Evolutionary conservation across 2,888 invertebrate species (phyloP).

Genomic region (Pyrgus malvae): DNA sequence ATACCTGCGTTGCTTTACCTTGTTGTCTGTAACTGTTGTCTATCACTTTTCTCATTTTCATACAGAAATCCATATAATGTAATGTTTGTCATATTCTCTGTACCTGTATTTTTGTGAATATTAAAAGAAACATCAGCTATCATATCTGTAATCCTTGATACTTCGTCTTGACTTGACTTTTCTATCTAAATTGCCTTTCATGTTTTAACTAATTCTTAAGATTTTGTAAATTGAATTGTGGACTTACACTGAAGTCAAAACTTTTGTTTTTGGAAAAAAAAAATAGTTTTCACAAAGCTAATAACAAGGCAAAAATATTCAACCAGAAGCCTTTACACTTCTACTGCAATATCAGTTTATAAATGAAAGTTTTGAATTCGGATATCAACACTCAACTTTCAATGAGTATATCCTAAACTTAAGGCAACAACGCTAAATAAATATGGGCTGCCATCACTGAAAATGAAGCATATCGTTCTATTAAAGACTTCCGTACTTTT

Average conservation of each 20-base stretch:
- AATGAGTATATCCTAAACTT: conserved; percentile 37
- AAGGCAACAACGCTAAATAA: conserved; percentile 47
- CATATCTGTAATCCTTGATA: conserved; percentile 11
- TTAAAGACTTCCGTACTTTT: conserved; percentile 77
- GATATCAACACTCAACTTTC: conserved; percentile 7
- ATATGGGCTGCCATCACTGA: conserved; percentile 72
- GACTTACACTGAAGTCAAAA: conserved; percentile 30
- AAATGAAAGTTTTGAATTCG: conserved; percentile 7
- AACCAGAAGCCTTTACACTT: conserved; percentile 3
- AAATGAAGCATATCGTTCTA: conserved; percentile 81
- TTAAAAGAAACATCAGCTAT: conserved; percentile 6
- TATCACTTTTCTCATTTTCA: not conserved
- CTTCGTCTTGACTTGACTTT: conserved; percentile 43
- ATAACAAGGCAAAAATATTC: conserved; percentile 1
- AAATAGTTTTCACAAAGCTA: too few species aligned
- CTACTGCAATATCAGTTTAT: too few species aligned
- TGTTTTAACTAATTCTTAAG: conserved; percentile 62
- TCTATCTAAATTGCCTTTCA: conserved; percentile 68
- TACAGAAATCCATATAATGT: not conserved
- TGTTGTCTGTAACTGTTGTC: not conserved
- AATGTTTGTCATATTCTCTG: not conserved
- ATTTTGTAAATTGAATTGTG: conserved; percentile 46
- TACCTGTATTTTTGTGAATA: conserved; percentile 1
- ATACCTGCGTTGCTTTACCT: conserved; percentile 7
- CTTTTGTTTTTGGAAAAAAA: not conserved